A percentile compares a stretch with the other conserved stretches of the same genome.
phyloP scores from a whole-genome alignment of 1,140 invertebrate genomes.

The Bombus huntii region DNA sequence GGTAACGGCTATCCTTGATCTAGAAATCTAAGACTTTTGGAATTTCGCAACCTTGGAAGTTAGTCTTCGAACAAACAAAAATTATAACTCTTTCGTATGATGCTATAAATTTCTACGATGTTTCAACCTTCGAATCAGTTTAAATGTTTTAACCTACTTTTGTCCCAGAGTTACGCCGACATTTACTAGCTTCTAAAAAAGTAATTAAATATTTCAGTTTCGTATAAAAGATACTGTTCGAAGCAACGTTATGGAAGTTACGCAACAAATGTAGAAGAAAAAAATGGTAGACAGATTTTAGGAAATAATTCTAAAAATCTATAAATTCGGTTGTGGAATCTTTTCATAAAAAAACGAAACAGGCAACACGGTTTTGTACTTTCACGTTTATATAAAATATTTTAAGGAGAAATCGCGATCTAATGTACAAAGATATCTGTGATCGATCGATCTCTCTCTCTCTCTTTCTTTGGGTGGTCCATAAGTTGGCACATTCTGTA shows the following conservation, averaged over 20 bases:
- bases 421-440: not conserved
- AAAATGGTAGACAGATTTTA: too few species aligned
- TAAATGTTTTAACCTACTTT: not conserved
- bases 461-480: constrained; percentile 12
- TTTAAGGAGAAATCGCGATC: not conserved
- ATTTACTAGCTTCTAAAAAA: not conserved
- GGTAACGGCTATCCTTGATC: not conserved
- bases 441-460: not conserved
- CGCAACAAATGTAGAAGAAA: too few species aligned
- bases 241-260: not conserved
- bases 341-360: not conserved
- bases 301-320: too few species aligned
- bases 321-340: not conserved
- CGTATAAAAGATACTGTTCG: not conserved
- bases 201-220: not conserved
- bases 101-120: not conserved
- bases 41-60: constrained; percentile 1
- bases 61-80: not conserved
- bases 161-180: not conserved
- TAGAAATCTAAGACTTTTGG: not conserved
- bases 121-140: not conserved
- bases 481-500: not conserved
- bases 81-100: not conserved
- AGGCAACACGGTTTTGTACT: not conserved
- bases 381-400: not conserved